Evolutionary conservation across 2,113 vertebrate genomes (phyloP).

Genomic region (Festucalex cinctus): DNA sequence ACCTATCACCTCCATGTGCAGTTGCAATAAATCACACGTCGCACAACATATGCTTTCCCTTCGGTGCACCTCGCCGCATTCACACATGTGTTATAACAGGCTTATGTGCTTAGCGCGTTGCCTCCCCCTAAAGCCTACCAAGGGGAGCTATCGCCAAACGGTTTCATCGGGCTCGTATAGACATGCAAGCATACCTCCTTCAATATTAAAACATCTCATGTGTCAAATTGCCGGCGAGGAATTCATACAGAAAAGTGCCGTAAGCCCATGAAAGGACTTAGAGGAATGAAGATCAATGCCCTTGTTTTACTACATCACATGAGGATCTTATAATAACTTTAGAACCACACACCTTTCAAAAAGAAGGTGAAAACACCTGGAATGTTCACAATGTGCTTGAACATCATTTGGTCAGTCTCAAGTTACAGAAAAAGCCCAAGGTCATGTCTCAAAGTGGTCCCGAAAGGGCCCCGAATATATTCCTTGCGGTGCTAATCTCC

Average conservation of each 20-base stretch:
- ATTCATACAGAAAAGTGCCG: slow-evolving; percentile 33
- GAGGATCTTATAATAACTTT: slow-evolving; percentile 7
- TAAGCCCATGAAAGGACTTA: not conserved
- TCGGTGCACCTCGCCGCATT: slow-evolving; percentile 30
- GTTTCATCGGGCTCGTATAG: slow-evolving; percentile 20
- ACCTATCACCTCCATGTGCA: slow-evolving; percentile 17
- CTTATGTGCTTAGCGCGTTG: slow-evolving; percentile 58
- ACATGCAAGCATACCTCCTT: slow-evolving; percentile 24
- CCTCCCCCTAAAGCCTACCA: slow-evolving; percentile 49
- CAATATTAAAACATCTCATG: slow-evolving; percentile 27
- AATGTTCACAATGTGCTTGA: slow-evolving; percentile 1
- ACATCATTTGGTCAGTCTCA: slow-evolving; percentile 1
- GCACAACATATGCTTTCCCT: slow-evolving; percentile 9
- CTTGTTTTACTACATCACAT: slow-evolving; percentile 13
- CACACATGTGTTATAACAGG: slow-evolving; percentile 68
- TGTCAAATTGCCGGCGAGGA: slow-evolving; percentile 33
- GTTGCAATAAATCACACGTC: slow-evolving; percentile 3
- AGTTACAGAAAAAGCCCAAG: slow-evolving; percentile 16
- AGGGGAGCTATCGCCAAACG: slow-evolving; percentile 51
- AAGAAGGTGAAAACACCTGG: slow-evolving; percentile 20
- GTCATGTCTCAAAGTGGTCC: slow-evolving; percentile 25
- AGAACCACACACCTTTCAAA: slow-evolving; percentile 12
- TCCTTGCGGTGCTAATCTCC: slow-evolving; percentile 36
- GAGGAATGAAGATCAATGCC: slow-evolving; percentile 10
- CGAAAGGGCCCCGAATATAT: slow-evolving; percentile 14